Evolutionary conservation across 92 coral and sea anemone species (phyloP), one percentile per base, ranked within the genome.

Genomic region (Chrysogorgia sp.): DNA sequence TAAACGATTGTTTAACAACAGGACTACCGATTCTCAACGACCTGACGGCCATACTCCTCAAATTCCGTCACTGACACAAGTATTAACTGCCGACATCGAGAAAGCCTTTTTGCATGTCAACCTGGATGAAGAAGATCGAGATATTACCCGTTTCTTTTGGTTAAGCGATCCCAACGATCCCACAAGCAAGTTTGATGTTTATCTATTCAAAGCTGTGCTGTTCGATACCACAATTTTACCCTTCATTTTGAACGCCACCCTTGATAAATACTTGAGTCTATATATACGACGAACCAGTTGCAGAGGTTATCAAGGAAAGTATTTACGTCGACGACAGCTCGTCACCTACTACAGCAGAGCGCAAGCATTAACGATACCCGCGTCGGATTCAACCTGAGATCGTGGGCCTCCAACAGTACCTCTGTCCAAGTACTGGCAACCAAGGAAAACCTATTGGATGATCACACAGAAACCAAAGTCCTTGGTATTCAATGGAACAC

Each of bases 291-390:
- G 9, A 63, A 31, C 82, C 82, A 24, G 74, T 81, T 23, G 77
- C 81, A 13, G 30, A 59, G 65, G 74, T 75, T 47, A 86, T 75
- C 80, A 76, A 49, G 72, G 56, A 53, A 4, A 72, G 82, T 49
- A 63, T 86, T 47, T 82, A 82, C 34, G 84, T 86, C 21, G 90
- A 75, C 64, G 76, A 86, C 71, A n/a, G n/a, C n/a, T n/a, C n/a
- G n/a, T n/a, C n/a, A n/a, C n/a, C n/a, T n/a, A n/a, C n/a, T n/a
- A n/a, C n/a, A n/a, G n/a, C n/a, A n/a, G n/a, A n/a, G n/a, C n/a
- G n/a, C n/a, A n/a, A n/a, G n/a, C n/a, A n/a, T n/a, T n/a, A n/a
- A n/a, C n/a, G n/a, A n/a, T n/a, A n/a, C n/a, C n/a, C n/a, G n/a
- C n/a, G n/a, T 40, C 69, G 77, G 24, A 80, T 61, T 32, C 68